Evolutionary conservation across 2,888 invertebrate species (phyloP), one percentile per base, ranked within the genome.

Genomic region (Hedya salicella): DNA sequence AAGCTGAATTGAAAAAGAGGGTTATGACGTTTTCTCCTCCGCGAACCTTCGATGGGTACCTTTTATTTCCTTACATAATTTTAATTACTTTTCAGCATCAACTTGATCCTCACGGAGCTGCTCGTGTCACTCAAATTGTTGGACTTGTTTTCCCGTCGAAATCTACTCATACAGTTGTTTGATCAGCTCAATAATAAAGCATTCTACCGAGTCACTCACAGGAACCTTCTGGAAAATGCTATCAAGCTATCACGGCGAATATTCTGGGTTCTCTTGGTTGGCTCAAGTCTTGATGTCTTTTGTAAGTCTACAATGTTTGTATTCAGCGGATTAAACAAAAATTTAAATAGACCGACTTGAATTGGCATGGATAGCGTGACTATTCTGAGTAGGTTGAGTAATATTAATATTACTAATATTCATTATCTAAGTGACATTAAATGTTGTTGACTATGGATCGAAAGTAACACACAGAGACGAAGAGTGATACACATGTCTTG

Each of bases 91-190:
- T 67, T 16, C 80, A 86, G 86, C 48, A 74, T 79, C 61, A 86
- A 85, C 70, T 72, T 86, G 65, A 70, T 83, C 57, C 56, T 84
- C 36, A 83, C 83, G 3, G 86, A 87, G 76, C 42, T 80, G 57
- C 67, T 81, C 48, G 71, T 72, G n/a, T 76, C 77, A 3, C 59
- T 78, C n/a, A 78, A 78, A 71, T 77, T 85, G 39, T 60, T 82
- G 16, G 78, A 85, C 73, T 74, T 85, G 66, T 66, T 71, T 40
- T 69, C 75, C 11, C 80, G 78, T 16, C 80, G 85, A 14, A 42
- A 75, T 42, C 61, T 67, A 21, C 70, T 86, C 9, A 73, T 68
- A 21, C 63, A 77, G 59, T 70, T 86, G 57, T 63, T 71, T 9
- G 62, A 78, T 61, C 78, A 81, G 70, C 71, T 87, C 21, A 70